Percentiles rank a stretch among this genome's conserved stretches.
Evolutionary conservation across 2,888 invertebrate species (phyloP).

Genomic region (Campoplex capitator): DNA sequence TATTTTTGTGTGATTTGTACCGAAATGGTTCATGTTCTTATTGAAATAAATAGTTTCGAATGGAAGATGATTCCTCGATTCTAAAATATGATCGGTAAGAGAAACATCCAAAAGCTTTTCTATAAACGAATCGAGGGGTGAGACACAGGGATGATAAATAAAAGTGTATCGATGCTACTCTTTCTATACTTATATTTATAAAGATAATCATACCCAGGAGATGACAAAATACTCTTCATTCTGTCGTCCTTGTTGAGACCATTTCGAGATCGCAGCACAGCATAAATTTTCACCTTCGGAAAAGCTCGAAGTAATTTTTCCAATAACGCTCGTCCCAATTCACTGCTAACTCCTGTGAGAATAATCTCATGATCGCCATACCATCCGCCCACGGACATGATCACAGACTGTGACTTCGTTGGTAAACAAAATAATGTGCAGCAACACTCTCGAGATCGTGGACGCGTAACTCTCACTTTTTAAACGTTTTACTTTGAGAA

Average conservation of each 20-base stretch:
- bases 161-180: background rate
- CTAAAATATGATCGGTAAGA: too few species aligned
- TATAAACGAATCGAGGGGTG: too few species aligned
- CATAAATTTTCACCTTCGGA: slow-evolving; percentile 74
- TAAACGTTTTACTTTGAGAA: background rate
- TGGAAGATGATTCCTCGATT: background rate
- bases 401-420: slow-evolving; percentile 69
- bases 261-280: slow-evolving; percentile 73
- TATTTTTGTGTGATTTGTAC: background rate
- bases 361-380: slow-evolving; percentile 78
- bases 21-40: background rate
- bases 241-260: slow-evolving; percentile 73
- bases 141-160: background rate
- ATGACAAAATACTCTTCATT: slow-evolving; percentile 75
- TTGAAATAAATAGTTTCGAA: background rate
- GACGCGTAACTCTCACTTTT: slow-evolving; percentile 14
- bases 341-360: slow-evolving; percentile 79
- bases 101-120: too few species aligned
- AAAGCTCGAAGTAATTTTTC: slow-evolving; percentile 79
- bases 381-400: slow-evolving; percentile 80
- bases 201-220: slow-evolving; percentile 75
- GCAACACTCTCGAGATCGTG: slow-evolving; percentile 16
- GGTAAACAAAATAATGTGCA: slow-evolving; percentile 3
- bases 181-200: background rate
- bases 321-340: slow-evolving; percentile 77